Conservation (phyloP, 2,888 invertebrate genomes). For the Zonitis immaculata region DNA sequence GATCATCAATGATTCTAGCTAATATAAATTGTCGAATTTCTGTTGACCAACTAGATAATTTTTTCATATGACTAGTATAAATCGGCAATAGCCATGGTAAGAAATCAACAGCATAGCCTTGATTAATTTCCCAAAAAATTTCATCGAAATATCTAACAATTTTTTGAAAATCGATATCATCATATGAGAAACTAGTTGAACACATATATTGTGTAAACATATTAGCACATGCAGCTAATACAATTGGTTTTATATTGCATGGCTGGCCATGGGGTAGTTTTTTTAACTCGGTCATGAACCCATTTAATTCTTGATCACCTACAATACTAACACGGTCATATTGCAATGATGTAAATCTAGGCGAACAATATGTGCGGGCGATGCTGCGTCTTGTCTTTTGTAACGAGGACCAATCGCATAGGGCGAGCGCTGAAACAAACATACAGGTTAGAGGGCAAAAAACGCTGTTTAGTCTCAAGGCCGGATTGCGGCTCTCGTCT, state of each 20-base stretch:
- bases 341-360: conserved; percentile 67
- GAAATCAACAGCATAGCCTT: conserved; percentile 82
- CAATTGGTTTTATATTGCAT: conserved; percentile 63
- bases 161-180: conserved; percentile 62
- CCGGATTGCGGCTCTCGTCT: conserved; percentile 24
- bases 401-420: conserved; percentile 83
- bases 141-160: conserved; percentile 72
- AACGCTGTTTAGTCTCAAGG: conserved; percentile 38
- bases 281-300: conserved; percentile 57
- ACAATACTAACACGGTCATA: conserved; percentile 69
- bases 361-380: conserved; percentile 76
- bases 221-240: conserved; percentile 73
- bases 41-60: conserved; percentile 63
- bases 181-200: conserved; percentile 67
- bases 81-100: conserved; percentile 76
- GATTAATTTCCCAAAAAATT: conserved; percentile 89
- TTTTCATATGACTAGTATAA: conserved; percentile 64
- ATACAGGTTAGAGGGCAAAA: conserved; percentile 31
- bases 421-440: conserved; percentile 67
- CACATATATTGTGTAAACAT: conserved; percentile 87
- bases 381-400: conserved; percentile 74
- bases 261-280: conserved; percentile 47
- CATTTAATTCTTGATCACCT: conserved; percentile 60
- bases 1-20: conserved; percentile 62
- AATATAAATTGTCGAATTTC: conserved; percentile 71